Evolutionary conservation across 2,113 vertebrate genomes (phyloP), one percentile per base, ranked within the genome.

Genomic region (Procapra przewalskii): DNA sequence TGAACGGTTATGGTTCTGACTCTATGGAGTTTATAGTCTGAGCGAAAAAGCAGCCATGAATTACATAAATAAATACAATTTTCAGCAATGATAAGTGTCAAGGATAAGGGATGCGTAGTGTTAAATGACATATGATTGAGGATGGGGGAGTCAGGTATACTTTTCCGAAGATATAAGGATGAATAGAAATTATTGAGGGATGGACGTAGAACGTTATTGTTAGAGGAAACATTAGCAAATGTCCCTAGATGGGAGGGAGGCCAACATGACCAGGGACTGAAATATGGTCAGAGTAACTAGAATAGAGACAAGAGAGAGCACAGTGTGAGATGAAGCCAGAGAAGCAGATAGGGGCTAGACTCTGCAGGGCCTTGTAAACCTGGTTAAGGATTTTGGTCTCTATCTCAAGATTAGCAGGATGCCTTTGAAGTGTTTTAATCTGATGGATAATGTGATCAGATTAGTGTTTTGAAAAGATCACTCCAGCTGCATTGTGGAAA

Each of bases 401-500:
- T 98, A 94, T 97, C 85, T 91, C 88, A 59, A 96, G 87, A 93
- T 59, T 94, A 94, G 89, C 97, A 97, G 93, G 91, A 87, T 97
- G 92, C 62, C 87, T 98, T 97, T 98, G 95, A 98, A 97, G 96
- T 97, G 62, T 96, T 94, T 96, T 97, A 97, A 98, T 98, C 96
- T 97, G 95, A 95, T 98, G 94, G 83, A 89, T 96, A 94, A 94
- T 93, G 91, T 97, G 98, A 97, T 98, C 95, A 98, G 96, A 98
- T 98, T 98, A 98, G 96, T 96, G 96, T 88, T 97, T 96, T 98
- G 96, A 97, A 98, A 98, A 97, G 96, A 97, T 91, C 93, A 55
- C 93, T 97, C 89, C 96, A 98, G 97, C 97, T 97, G 97, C 96
- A 93, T 89, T 93, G 79, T 97, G 89, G 89, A 97, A 94, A 97